Evolutionary conservation across 2,113 vertebrate genomes (phyloP), one percentile per base, ranked within the genome.

Genomic region (Gymnogyps californianus): DNA sequence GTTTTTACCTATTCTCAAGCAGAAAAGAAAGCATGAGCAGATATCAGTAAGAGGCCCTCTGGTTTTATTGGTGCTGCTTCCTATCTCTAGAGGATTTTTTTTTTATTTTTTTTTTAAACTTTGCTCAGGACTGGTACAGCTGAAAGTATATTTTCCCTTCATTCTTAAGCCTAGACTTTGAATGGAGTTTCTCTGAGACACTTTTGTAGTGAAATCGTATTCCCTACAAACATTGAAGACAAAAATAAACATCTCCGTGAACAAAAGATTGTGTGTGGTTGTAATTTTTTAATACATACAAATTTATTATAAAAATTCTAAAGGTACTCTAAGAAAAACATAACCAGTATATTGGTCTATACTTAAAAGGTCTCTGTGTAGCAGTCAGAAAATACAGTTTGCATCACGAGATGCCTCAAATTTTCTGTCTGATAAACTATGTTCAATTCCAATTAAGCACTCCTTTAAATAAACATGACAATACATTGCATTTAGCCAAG

Each of bases 141-240:
- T 95, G 97, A 97, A 97, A 96, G 94, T 97, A 86, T 96, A 97
- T 96, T 94, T 96, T 97, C 95, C 96, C 94, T 96, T 97, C 87
- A 96, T 96, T 97, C 95, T 94, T 97, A 96, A 95, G 94, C 49
- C 87, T 97, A 96, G 93, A 96, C 85, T 97, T 97, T 96, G 94
- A 97, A 97, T 97, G 97, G 94, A 96, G 95, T 97, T 97, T 96
- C 96, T 97, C 95, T 95, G 95, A 97, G 94, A 96, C 93, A 96
- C 91, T 97, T 97, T 97, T 97, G 93, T 97, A 97, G 96, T 96
- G 95, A 96, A 96, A 96, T 89, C 83, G 13, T 97, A 96, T 97
- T 97, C 95, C 96, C 96, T 96, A 91, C 93, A 93, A 96, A 89
- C 91, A 93, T 66, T 94, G 83, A 96, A 94, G 93, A 92, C 83